These are phyloP conservation scores for Oceanodroma leucorhoa DNA, from an alignment of 2,797 vertebrate genomes.

Conservation along the genomic window DNA sequence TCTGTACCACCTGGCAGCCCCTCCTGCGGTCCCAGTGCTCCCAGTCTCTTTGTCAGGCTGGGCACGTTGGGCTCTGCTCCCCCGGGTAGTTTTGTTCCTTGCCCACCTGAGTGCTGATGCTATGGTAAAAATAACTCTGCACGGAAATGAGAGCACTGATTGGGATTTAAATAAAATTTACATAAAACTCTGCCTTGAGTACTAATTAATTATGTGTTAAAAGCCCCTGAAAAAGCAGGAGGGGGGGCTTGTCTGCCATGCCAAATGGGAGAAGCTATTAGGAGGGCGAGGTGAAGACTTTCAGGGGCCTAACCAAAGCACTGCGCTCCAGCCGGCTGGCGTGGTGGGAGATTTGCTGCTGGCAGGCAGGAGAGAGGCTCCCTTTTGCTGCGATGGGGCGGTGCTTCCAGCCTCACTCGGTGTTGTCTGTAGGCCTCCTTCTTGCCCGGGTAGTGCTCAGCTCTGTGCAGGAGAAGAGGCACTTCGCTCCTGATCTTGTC, in stretches of 20 bases:
- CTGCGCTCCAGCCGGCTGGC: rapidly evolving
- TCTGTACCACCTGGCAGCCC: not conserved
- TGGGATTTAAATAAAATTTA: constrained; percentile 77
- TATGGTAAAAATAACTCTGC: constrained; percentile 71
- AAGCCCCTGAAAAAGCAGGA: constrained; percentile 21
- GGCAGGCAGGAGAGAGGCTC: not conserved
- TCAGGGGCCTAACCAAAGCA: not conserved
- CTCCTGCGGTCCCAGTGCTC: not conserved
- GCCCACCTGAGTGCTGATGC: constrained; percentile 50
- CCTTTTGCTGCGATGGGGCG: rapidly evolving
- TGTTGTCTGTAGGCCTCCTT: not conserved
- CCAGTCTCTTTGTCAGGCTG: constrained; percentile 43
- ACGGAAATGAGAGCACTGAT: constrained; percentile 70
- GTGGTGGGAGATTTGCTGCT: not conserved
- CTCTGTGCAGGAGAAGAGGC: not conserved
- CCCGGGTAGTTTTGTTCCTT: constrained; percentile 39
- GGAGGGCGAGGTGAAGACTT: not conserved
- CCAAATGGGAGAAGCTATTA: not conserved
- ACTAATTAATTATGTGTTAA: constrained; percentile 68
- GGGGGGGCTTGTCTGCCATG: not conserved
- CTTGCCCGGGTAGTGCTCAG: rapidly evolving
- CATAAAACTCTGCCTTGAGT: constrained; percentile 69
- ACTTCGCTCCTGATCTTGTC: not conserved
- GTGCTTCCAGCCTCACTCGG: not conserved
- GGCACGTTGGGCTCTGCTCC: constrained; percentile 39